Conservation (phyloP, 2,888 invertebrate genomes). For the Perithous albicinctus region DNA sequence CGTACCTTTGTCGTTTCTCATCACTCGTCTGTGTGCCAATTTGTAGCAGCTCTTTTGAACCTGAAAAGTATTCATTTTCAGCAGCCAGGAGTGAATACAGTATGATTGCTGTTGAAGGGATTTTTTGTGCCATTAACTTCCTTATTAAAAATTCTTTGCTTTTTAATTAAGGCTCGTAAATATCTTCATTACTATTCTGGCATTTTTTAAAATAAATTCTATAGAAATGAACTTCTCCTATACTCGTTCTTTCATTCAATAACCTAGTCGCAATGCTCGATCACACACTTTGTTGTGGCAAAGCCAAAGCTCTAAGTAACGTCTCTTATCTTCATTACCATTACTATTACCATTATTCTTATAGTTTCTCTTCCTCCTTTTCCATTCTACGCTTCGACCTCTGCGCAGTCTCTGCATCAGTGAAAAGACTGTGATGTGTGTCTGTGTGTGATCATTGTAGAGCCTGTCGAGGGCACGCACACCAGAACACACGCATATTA, state of each 20-base stretch:
- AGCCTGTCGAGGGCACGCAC: constrained; percentile 39
- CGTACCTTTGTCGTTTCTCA: too few relatives aligned
- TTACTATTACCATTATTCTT: constrained; percentile 70
- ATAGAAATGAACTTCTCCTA: too few relatives aligned
- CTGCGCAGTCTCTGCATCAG: constrained; percentile 1
- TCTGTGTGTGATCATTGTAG: background rate
- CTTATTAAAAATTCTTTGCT: too few relatives aligned
- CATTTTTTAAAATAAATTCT: too few relatives aligned
- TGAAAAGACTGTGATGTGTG: background rate
- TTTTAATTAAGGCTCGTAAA: too few relatives aligned
- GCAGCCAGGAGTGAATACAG: too few relatives aligned
- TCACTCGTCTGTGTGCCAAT: too few relatives aligned
- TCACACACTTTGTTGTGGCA: constrained; percentile 25
- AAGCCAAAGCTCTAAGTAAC: constrained; percentile 18
- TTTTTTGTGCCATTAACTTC: too few relatives aligned
- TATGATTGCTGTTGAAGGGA: too few relatives aligned
- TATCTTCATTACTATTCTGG: too few relatives aligned
- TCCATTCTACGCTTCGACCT: constrained; percentile 31
- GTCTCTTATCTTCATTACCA: constrained; percentile 68
- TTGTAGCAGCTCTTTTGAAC: too few relatives aligned
- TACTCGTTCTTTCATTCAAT: constrained; percentile 37
- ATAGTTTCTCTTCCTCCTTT: constrained; percentile 45
- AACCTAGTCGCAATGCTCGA: constrained; percentile 3
- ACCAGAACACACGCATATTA: constrained; percentile 38
- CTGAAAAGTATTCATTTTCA: too few relatives aligned